These are phyloP conservation scores for Rhyacichthys aspro DNA, from an alignment of 2,797 vertebrate genomes.

Conservation along the genomic window DNA sequence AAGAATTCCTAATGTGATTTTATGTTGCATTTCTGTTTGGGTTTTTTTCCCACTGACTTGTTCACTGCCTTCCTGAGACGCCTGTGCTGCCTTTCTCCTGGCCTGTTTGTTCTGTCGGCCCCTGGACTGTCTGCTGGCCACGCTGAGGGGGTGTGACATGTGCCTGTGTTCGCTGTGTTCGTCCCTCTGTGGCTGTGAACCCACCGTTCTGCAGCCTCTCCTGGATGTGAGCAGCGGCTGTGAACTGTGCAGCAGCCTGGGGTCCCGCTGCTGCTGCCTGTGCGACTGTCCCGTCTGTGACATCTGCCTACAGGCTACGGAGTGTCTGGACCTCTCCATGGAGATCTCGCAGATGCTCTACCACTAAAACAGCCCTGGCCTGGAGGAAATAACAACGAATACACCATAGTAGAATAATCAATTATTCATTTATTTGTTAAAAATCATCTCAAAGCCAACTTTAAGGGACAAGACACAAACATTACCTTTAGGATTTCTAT, in stretches of 20 bases:
- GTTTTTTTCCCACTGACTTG: neutral
- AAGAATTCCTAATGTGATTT: slow-evolving; percentile 24
- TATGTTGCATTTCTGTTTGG: neutral
- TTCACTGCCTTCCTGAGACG: slow-evolving; percentile 50
- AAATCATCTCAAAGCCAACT: slow-evolving; percentile 53
- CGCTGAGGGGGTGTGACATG: slow-evolving; percentile 49
- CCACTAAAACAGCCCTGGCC: slow-evolving; percentile 52
- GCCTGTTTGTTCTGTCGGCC: slow-evolving; percentile 78
- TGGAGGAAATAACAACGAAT: slow-evolving; percentile 26
- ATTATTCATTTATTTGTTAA: slow-evolving; percentile 64
- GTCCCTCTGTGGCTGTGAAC: slow-evolving; percentile 63
- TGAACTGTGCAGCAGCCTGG: slow-evolving; percentile 36
- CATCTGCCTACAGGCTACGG: slow-evolving; percentile 72
- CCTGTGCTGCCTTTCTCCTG: slow-evolving; percentile 74
- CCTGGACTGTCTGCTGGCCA: slow-evolving; percentile 69
- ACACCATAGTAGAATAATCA: slow-evolving; percentile 19
- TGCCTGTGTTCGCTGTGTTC: slow-evolving; percentile 67
- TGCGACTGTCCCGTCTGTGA: slow-evolving; percentile 69
- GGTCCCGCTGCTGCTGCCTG: slow-evolving; percentile 34
- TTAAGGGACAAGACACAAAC: slow-evolving; percentile 43
- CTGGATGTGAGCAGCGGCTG: slow-evolving; percentile 50
- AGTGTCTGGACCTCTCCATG: slow-evolving; percentile 84
- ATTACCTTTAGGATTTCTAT: slow-evolving; percentile 13
- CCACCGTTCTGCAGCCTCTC: slow-evolving; percentile 56
- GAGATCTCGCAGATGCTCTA: slow-evolving; percentile 82